These are phyloP conservation scores for Tauraco hartlaubi DNA, from an alignment of 2,797 vertebrate species.

Conservation along the genomic window DNA sequence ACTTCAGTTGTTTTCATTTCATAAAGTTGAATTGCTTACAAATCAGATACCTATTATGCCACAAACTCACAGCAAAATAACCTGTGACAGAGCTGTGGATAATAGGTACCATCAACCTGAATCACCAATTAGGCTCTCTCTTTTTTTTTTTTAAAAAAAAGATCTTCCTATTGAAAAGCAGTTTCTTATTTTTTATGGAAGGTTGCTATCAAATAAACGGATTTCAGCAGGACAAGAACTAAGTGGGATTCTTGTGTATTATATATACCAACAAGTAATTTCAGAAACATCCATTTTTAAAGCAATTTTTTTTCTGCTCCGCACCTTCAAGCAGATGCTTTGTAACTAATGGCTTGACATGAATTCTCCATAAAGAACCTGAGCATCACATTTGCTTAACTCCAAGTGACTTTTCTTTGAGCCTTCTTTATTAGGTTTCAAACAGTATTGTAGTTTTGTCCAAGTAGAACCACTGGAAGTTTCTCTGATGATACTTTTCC, in stretches of 20 bases:
- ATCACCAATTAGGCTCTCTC: background rate
- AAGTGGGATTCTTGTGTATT: background rate
- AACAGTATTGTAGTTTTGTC: background rate
- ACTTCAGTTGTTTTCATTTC: conserved; percentile 10
- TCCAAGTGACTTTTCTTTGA: background rate
- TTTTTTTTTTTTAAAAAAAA: background rate
- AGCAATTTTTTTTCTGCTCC: background rate
- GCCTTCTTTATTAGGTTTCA: background rate
- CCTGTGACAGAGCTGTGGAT: background rate
- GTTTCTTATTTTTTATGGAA: background rate
- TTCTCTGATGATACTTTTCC: background rate
- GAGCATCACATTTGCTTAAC: background rate
- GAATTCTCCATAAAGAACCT: background rate
- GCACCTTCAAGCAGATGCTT: background rate
- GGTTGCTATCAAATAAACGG: background rate
- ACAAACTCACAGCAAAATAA: background rate
- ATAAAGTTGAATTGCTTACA: background rate
- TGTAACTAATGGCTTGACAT: background rate
- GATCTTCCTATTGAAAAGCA: background rate
- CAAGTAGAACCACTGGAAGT: background rate
- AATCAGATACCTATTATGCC: background rate
- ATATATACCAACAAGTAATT: background rate
- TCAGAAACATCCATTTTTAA: background rate
- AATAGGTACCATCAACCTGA: background rate
- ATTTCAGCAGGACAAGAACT: background rate